A percentile compares a stretch with the other conserved stretches of the same genome.
Evolutionary conservation across 1,140 invertebrate genomes (phyloP).

Genomic region (Ostrea denselamellosa): DNA sequence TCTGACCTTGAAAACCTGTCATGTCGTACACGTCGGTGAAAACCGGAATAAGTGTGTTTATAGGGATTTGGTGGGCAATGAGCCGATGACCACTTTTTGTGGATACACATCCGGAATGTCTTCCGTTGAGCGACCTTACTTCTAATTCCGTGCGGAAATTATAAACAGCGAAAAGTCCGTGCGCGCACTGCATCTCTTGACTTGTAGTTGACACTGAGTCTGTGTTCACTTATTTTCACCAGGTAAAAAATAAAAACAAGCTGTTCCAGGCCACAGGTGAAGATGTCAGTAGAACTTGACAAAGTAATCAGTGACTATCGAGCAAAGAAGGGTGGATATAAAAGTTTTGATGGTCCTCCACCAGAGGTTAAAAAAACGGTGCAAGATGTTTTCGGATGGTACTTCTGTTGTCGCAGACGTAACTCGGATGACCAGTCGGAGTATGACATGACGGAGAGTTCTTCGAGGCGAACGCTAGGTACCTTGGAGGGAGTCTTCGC

Average conservation of each 20-base stretch:
- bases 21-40: neutral
- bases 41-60: neutral
- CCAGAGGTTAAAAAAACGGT: neutral
- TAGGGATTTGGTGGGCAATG: neutral
- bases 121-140: constrained; percentile 2
- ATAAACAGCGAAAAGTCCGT: constrained; percentile 7
- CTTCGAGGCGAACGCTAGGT: constrained; percentile 82
- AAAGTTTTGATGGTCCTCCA: constrained; percentile 8
- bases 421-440: neutral
- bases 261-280: too few species aligned
- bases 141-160: neutral
- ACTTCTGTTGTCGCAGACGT: neutral
- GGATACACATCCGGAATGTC: constrained; percentile 17
- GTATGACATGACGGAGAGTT: neutral
- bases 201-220: too few species aligned
- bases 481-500: constrained; percentile 98
- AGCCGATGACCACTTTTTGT: neutral
- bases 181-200: neutral
- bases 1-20: neutral
- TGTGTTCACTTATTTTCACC: neutral
- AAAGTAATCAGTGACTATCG: neutral
- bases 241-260: neutral
- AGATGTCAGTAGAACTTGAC: constrained; percentile 16
- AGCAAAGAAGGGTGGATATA: constrained; percentile 36
- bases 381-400: neutral